Base-by-base conservation (phyloP, 2,797 vertebrate species). In the Clamator glandarius region DNA sequence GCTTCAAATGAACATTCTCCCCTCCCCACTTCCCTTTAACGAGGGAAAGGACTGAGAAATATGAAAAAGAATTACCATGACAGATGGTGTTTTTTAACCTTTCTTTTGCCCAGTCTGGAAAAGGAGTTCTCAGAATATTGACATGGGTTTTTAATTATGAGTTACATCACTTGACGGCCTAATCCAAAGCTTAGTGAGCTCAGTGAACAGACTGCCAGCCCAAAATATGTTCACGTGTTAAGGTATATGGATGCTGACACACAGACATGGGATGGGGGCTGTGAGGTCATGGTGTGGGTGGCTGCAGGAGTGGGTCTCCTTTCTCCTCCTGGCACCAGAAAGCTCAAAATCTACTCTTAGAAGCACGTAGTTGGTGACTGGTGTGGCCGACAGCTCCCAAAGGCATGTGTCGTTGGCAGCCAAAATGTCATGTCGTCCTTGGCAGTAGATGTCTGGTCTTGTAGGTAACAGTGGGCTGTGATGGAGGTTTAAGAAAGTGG, bases 41-140 rank as follows among this genome's bases (percentile, higher is more conserved):
- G 6, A 79, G 58, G 67, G 52, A 42, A 69, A 79, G 68, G 67
- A 75, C 11, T 9, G 64, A 92, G 92, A 64, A 96, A 94, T 46
- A 66, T 19, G 68, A 33, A 29, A 57, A 50, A 55, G 29, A 83
- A 84, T 87, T 39, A 42, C 69, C 67, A 9, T 8, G 76, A 33
- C 72, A 93, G 81, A 95, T 85, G 74, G 84, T 92, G 75, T 14
- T 90, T 96, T 97, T 77, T 78, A 94, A 94, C 52, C 72, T 97
- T 96, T 84, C 59, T 92, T 89, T 70, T 84, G 55, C 79, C 74
- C 72, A 48, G 4, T 89, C 66, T 77, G 77, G 58, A 7, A 51
- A 35, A 14, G 2, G 2, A 54, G n/a, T 75, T 35, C 76, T 96
- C 21, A 41, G 15, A 41, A 46, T 57, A 42, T 23, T 12, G 58